Percentiles rank a stretch among this genome's conserved stretches.
Evolutionary conservation across 2,888 invertebrate genomes (phyloP).

Genomic region (Acleris holmiana): DNA sequence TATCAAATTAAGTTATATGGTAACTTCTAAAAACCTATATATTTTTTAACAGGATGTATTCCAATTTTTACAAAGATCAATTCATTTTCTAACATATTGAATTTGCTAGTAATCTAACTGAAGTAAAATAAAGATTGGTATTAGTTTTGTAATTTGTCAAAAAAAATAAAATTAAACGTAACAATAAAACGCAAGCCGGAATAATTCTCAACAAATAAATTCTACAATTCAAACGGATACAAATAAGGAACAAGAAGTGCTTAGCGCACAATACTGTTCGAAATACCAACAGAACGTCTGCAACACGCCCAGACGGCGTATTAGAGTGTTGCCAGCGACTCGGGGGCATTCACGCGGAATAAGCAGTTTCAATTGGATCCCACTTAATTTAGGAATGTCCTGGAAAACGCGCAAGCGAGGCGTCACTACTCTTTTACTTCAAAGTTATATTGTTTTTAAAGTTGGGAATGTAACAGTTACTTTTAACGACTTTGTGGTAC

Average conservation of each 20-base stretch:
- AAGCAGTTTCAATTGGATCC: constrained; percentile 11
- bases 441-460: constrained; percentile 34
- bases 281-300: constrained; percentile 10
- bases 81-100: no score
- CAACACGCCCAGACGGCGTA: constrained; percentile 1
- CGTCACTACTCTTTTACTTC: constrained; percentile 17
- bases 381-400: constrained; percentile 10
- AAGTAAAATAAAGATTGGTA: no score
- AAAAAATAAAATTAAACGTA: no score
- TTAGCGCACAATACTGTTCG: constrained; percentile 5
- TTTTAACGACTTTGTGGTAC: constrained; percentile 23
- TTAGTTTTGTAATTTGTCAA: no score
- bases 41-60: no score
- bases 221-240: constrained; percentile 3
- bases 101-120: no score
- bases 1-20: no score
- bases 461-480: constrained; percentile 31
- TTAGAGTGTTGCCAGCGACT: not conserved
- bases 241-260: constrained; percentile 13
- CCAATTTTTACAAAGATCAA: no score
- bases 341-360: not conserved
- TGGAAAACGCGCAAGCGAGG: not conserved
- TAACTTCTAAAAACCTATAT: no score
- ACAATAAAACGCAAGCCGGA: no score
- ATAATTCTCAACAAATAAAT: constrained; percentile 4